Evolutionary conservation across 1,140 invertebrate genomes (phyloP).

Genomic region (Ridgeia piscesae): DNA sequence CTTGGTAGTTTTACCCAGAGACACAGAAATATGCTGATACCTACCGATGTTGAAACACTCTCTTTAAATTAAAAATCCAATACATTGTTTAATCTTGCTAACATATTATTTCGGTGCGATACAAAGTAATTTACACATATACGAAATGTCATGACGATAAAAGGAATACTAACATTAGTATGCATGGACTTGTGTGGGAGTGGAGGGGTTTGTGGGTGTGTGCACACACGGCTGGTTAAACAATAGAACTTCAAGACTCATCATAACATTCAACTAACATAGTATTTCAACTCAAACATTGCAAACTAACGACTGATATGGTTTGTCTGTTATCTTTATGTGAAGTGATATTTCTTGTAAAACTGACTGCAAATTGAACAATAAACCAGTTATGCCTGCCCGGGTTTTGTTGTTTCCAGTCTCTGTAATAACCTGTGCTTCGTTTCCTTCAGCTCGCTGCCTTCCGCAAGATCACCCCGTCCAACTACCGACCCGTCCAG

Average conservation of each 20-base stretch:
- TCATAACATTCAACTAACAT: background rate
- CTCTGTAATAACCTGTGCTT: background rate
- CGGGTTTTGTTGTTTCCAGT: background rate
- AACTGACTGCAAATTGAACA: background rate
- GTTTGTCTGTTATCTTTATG: background rate
- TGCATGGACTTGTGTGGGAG: too few relatives aligned
- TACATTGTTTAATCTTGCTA: too few relatives aligned
- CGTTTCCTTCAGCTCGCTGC: background rate
- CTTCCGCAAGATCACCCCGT: background rate
- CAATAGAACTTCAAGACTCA: background rate
- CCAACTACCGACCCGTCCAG: slow-evolving; percentile 48
- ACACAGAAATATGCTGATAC: too few relatives aligned
- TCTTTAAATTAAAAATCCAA: too few relatives aligned
- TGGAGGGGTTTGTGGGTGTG: too few relatives aligned
- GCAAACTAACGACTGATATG: background rate
- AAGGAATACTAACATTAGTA: too few relatives aligned
- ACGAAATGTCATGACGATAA: too few relatives aligned
- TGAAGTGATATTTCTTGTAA: background rate
- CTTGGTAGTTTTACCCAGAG: too few relatives aligned
- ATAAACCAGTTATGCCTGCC: background rate
- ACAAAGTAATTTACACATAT: too few relatives aligned
- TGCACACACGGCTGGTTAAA: background rate
- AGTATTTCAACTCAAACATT: background rate
- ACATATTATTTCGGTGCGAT: too few relatives aligned
- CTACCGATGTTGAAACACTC: too few relatives aligned